Base-by-base conservation (phyloP, 2,797 vertebrate species). In the Notamacropus eugenii region DNA sequence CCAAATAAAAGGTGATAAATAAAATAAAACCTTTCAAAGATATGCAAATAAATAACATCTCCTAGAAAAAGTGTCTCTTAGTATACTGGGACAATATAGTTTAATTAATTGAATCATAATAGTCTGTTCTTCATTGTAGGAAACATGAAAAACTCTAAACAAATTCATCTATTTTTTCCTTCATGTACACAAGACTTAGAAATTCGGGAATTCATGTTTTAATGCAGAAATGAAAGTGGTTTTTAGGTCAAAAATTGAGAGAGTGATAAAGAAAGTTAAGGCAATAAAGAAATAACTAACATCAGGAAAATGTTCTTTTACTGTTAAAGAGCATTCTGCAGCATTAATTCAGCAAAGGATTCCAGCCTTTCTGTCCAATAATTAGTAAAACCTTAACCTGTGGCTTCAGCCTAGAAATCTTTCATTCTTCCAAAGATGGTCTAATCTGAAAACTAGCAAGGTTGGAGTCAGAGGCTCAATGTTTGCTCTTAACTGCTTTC, bases 361-460 rank as follows among this genome's bases (percentile, higher is more conserved):
- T 50, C 22, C 74, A 87, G 74, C 24, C 24, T 87, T 50, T 59
- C 19, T 31, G 11, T 50, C 52, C 58, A 90, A 82, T 22, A n/a
- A 14, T 40, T 59, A 19, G 90, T 31, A 56, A 13, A 24, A 12
- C 29, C 29, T 40, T 11, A 50, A 27, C 54, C 57, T 90, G 31
- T 0, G 31, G 29, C 52, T 87, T 91, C 74, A 46, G 29, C 56
- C 46, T 90, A 90, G 5, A 87, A 14, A 92, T 27, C 11, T 91
- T 58, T 56, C 31, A 74, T 92, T 95, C 93, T 8, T 91, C 87
- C 11, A 31, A 74, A 93, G 24, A 55, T 34, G 58, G 59, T 54
- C 28, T 56, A 67, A 24, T 94, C 87, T 67, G 27, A 95, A 95
- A 94, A 59, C 59, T 92, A 95, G 55, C 5, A 55, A 12, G 93